Percentiles rank a stretch among this genome's conserved stretches.
phyloP scores from a whole-genome alignment of 2,888 invertebrate genomes.

The Folsomia candida region DNA sequence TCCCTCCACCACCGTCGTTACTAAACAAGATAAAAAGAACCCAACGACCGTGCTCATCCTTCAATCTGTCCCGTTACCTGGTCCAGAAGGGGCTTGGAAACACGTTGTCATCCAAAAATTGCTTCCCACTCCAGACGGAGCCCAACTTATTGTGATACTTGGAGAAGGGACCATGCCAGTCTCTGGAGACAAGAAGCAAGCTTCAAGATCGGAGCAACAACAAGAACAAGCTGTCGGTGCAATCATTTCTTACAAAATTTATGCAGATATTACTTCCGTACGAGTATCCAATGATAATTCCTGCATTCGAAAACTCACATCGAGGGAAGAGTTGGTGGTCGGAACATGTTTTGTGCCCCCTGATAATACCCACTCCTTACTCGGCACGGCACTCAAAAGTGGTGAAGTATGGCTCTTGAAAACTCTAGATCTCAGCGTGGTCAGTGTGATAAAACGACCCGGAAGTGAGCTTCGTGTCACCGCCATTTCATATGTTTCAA shows the following conservation, averaged over 20 bases:
- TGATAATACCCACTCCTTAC: slow-evolving; percentile 54
- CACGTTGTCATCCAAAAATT: slow-evolving; percentile 30
- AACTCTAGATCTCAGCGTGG: slow-evolving; percentile 27
- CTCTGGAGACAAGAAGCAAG: slow-evolving; percentile 8
- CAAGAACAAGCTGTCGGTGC: slow-evolving; percentile 52
- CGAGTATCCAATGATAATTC: slow-evolving; percentile 63
- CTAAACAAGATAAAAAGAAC: not conserved
- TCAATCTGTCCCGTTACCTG: slow-evolving; percentile 10
- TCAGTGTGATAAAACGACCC: slow-evolving; percentile 27
- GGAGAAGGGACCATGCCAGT: too few species aligned
- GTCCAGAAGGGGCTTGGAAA: slow-evolving; percentile 10
- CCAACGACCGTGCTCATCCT: not conserved
- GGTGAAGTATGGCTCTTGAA: slow-evolving; percentile 39
- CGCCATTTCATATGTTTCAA: slow-evolving; percentile 80
- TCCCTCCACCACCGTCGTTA: too few species aligned
- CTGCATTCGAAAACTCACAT: slow-evolving; percentile 62
- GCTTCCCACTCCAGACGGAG: slow-evolving; percentile 39
- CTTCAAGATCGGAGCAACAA: not conserved
- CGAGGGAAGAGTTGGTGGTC: slow-evolving; percentile 65
- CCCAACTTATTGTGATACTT: slow-evolving; percentile 20
- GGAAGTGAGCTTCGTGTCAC: slow-evolving; percentile 57
- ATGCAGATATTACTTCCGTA: slow-evolving; percentile 58
- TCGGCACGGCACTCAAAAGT: slow-evolving; percentile 37
- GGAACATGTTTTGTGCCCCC: slow-evolving; percentile 69
- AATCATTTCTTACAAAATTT: slow-evolving; percentile 61